Conservation (phyloP, 2,113 vertebrate genomes). For the Herpetotheres cachinnans region DNA sequence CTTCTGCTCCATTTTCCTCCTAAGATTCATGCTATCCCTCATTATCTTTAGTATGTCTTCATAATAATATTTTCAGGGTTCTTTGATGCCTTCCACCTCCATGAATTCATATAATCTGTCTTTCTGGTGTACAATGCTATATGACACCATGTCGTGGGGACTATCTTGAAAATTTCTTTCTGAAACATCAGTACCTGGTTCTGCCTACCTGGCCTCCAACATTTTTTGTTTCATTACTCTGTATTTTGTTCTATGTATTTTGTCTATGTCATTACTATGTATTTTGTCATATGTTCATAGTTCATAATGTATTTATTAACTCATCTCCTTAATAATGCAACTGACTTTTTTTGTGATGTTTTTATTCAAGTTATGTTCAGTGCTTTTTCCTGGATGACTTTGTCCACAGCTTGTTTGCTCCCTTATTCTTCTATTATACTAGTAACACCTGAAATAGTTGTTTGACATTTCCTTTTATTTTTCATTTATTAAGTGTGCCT, state of each 20-base stretch:
- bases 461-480: not conserved
- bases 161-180: not conserved
- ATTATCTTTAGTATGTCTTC: not conserved
- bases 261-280: too few species aligned
- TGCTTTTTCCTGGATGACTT: not conserved
- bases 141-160: not conserved
- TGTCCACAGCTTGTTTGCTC: not conserved
- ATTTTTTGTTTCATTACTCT: not conserved
- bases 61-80: not conserved
- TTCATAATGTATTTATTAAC: not conserved
- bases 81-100: not conserved
- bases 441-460: not conserved
- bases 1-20: not conserved
- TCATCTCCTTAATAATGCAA: not conserved
- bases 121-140: not conserved
- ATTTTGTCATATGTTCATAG: not conserved
- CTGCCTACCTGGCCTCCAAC: not conserved
- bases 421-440: not conserved
- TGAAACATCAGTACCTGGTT: not conserved
- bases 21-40: not conserved
- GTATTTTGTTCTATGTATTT: too few species aligned
- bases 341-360: not conserved
- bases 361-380: not conserved
- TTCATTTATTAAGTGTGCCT: not conserved
- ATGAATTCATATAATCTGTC: not conserved